Percentiles rank a stretch among this genome's conserved stretches.
These are phyloP conservation scores for Leptarthrus brevirostris DNA, from an alignment of 2,888 invertebrate species.

Conservation along the genomic window DNA sequence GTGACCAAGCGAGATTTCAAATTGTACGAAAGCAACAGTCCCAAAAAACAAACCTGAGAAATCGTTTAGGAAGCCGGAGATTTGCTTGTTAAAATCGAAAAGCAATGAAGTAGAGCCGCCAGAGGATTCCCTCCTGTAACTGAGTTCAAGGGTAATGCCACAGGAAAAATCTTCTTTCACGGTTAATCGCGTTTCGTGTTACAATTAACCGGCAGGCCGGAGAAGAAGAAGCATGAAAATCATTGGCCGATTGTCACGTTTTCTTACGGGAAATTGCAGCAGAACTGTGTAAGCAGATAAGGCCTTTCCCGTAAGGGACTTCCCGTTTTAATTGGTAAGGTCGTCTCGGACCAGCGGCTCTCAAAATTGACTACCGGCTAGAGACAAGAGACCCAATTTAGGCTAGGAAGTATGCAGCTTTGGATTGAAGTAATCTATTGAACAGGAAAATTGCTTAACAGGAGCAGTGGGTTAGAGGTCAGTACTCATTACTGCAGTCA, in stretches of 20 bases:
- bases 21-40: conserved; percentile 30
- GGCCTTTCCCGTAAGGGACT: not conserved
- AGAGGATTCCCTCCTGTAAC: not conserved
- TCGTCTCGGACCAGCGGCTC: conserved; percentile 4
- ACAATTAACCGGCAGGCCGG: conserved; percentile 1
- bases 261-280: conserved; percentile 9
- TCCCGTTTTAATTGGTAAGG: conserved; percentile 22
- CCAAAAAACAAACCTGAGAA: not conserved
- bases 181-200: conserved; percentile 36
- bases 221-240: conserved; percentile 11
- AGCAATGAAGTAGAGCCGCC: not conserved
- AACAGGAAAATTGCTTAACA: too few relatives aligned
- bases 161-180: conserved; percentile 17
- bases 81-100: not conserved
- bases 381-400: not conserved
- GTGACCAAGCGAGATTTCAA: conserved; percentile 27
- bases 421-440: not conserved
- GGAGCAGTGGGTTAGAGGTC: not conserved
- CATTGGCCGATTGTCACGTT: conserved; percentile 28
- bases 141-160: conserved; percentile 22
- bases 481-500: too few relatives aligned
- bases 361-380: not conserved
- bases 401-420: not conserved
- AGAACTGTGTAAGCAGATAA: not conserved
- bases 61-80: not conserved